Conservation (phyloP, 2,113 vertebrate genomes). For the Colaptes auratus region DNA sequence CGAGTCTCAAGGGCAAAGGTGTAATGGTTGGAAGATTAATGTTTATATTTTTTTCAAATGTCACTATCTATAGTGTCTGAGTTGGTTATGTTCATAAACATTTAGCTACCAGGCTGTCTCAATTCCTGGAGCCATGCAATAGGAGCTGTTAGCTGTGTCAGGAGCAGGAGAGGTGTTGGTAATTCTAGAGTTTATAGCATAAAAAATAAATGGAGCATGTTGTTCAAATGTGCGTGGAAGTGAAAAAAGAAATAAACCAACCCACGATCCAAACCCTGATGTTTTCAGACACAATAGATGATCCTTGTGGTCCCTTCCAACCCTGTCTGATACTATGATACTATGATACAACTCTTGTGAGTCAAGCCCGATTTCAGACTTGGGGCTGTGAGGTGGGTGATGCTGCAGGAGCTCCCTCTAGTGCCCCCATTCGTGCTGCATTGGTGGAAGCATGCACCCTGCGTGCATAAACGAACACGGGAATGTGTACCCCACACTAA, state of each 20-base stretch:
- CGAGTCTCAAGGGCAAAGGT: background rate
- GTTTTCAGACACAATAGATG: background rate
- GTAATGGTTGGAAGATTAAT: background rate
- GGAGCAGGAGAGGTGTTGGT: background rate
- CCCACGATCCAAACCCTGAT: background rate
- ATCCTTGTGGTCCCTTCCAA: too few species aligned
- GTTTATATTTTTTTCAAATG: background rate
- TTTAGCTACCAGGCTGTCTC: background rate
- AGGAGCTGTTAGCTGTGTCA: background rate
- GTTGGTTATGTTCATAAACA: background rate
- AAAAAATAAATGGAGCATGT: background rate
- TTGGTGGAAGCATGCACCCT: rapidly evolving
- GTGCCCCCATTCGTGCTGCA: background rate
- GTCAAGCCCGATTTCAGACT: rapidly evolving
- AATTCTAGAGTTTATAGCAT: background rate
- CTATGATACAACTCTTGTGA: background rate
- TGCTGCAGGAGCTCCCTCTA: conserved; percentile 32
- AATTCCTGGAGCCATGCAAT: background rate
- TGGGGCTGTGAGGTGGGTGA: background rate
- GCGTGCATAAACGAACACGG: rapidly evolving
- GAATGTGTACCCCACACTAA: rapidly evolving
- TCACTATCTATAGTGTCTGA: background rate
- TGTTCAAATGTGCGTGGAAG: background rate
- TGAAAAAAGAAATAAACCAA: background rate
- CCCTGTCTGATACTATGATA: too few species aligned